Percentiles rank a stretch among this genome's conserved stretches.
phyloP scores from a whole-genome alignment of 2,797 vertebrate species.

The Anguilla pacifica region DNA sequence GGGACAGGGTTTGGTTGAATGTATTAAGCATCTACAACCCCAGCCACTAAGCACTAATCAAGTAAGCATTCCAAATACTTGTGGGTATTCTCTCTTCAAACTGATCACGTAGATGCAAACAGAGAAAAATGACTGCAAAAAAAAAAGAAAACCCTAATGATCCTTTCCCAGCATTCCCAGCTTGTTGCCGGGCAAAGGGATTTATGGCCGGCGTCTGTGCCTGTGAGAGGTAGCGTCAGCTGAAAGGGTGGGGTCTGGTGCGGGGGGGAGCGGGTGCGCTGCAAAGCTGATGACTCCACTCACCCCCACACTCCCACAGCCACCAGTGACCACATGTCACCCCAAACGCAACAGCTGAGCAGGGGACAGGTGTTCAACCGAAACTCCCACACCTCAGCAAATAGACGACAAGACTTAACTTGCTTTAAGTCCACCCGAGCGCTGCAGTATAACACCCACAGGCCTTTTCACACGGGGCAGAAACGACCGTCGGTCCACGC shows the following conservation, averaged over 20 bases:
- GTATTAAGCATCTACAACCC: background rate
- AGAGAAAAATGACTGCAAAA: background rate
- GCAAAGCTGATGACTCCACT: background rate
- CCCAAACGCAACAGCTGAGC: background rate
- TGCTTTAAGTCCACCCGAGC: background rate
- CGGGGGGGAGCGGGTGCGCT: background rate
- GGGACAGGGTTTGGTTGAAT: background rate
- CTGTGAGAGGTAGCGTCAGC: background rate
- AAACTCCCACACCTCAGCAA: background rate
- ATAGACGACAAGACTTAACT: background rate
- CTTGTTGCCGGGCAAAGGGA: background rate
- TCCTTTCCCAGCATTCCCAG: background rate
- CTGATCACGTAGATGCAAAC: too few species aligned
- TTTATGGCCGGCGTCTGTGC: background rate
- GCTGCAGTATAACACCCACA: background rate
- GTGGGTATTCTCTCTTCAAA: background rate
- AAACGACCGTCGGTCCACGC: background rate
- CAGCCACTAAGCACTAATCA: background rate
- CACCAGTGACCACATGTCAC: background rate
- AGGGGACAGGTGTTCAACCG: background rate
- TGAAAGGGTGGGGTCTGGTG: background rate
- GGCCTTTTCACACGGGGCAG: background rate
- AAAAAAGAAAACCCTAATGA: background rate
- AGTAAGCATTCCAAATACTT: background rate
- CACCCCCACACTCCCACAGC: background rate